Base-by-base conservation (phyloP, 2,113 vertebrate species). In the Antechinus flavipes region DNA sequence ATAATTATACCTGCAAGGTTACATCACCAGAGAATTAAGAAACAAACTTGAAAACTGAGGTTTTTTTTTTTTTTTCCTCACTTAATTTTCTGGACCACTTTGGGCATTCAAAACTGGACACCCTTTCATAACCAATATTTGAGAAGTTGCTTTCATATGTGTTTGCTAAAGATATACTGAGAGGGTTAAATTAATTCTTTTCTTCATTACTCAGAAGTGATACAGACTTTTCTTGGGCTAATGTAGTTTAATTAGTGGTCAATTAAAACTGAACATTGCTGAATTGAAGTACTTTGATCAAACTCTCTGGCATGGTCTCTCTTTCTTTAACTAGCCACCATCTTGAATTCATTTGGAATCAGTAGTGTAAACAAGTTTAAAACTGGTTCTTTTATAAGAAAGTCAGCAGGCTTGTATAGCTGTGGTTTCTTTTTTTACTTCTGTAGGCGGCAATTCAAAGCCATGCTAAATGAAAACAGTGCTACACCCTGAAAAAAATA, bases 321-420 rank as follows among this genome's bases (percentile, higher is more conserved):
- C 97, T 98, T 98, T 98, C 98, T 98, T 98, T 98, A 98, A 98
- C 98, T 98, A 98, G 98, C 98, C 98, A 98, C 99, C 99, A 99
- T 99, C 99, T 99, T 99, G 99, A 99, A 99, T 99, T 99, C 98
- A 99, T 99, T 99, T 98, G 98, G 98, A 98, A 97, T 97, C 98
- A 94, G 97, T 98, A 99, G 98, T 98, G 98, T 99, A 99, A 99
- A 99, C 99, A 99, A 98, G 97, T 98, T 98, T 98, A 96, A 98
- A 98, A 98, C 98, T 98, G 97, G 98, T 98, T 98, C 97, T 98
- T 98, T 98, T 98, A 99, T 97, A 98, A 98, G 97, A 98, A 98
- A 98, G 97, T 98, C 98, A 98, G 98, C 97, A 97, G 97, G 98
- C 97, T 98, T 98, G 97, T 96, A 98, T 98, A 98, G 98, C 98